Conservation (phyloP, 2,113 vertebrate species). For the Bubo bubo region DNA sequence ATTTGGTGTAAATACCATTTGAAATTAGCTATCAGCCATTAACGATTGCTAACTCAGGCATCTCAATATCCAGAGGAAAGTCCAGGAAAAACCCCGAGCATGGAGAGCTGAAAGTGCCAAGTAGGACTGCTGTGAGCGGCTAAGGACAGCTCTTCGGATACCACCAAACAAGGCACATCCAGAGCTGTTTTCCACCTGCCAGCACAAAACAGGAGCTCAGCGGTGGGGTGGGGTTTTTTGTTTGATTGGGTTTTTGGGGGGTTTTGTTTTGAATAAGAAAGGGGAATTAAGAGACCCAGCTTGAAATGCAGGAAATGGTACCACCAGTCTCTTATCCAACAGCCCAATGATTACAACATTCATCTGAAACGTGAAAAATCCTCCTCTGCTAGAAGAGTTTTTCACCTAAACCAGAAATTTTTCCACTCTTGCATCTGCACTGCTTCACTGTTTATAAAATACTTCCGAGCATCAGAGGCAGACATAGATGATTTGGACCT, state of each 20-base stretch:
- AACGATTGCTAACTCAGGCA: background rate
- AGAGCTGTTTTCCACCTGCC: background rate
- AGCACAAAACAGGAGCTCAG: background rate
- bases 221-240: background rate
- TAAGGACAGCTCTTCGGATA: background rate
- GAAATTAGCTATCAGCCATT: background rate
- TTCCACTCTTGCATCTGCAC: background rate
- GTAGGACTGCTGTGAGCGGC: background rate
- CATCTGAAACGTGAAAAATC: background rate
- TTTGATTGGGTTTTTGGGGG: background rate
- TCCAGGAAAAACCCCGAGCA: background rate
- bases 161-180: background rate
- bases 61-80: background rate
- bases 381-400: background rate
- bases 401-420: background rate
- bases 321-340: background rate
- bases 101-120: rapidly evolving
- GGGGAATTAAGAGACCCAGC: background rate
- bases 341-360: background rate
- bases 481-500: background rate
- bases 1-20: background rate
- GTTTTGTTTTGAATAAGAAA: background rate
- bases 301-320: background rate
- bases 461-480: background rate
- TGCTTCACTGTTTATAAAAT: background rate